Conservation (phyloP, 2,113 vertebrate species). For the Bambusicola thoracicus region DNA sequence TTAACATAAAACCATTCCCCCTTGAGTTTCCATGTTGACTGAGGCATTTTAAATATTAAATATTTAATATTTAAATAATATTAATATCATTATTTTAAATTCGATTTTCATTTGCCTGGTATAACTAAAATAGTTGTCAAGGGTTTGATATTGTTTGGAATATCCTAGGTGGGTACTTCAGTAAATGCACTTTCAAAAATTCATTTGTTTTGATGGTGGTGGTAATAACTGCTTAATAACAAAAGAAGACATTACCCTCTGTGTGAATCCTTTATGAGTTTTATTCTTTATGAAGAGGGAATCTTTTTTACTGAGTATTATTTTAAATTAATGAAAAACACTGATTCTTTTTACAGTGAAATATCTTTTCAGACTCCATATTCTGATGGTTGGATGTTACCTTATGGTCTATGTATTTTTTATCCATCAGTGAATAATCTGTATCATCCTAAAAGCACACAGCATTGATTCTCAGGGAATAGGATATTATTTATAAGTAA, state of each 20-base stretch:
- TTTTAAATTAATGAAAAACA: neutral
- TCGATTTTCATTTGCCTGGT: slow-evolving; percentile 35
- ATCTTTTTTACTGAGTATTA: neutral
- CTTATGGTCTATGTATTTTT: neutral
- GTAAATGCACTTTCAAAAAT: slow-evolving; percentile 4
- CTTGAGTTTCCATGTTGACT: neutral
- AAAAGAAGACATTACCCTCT: neutral
- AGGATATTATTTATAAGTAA: neutral
- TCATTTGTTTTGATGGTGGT: slow-evolving; percentile 17
- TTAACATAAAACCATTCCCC: no score
- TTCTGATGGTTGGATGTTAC: neutral
- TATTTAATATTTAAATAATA: no score
- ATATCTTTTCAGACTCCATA: neutral
- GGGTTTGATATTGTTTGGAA: neutral
- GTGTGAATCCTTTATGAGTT: neutral
- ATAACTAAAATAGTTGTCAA: slow-evolving; percentile 17
- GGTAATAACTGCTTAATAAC: neutral
- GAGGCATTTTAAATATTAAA: slow-evolving; percentile 10
- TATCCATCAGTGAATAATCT: neutral
- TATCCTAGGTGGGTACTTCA: neutral
- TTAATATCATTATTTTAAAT: slow-evolving; percentile 30
- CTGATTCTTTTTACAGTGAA: neutral
- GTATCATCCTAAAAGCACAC: neutral
- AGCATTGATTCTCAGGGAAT: neutral
- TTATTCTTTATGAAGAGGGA: neutral